These are phyloP conservation scores for Zenarchopterus dispar DNA, from an alignment of 2,797 vertebrate genomes.

Conservation along the genomic window DNA sequence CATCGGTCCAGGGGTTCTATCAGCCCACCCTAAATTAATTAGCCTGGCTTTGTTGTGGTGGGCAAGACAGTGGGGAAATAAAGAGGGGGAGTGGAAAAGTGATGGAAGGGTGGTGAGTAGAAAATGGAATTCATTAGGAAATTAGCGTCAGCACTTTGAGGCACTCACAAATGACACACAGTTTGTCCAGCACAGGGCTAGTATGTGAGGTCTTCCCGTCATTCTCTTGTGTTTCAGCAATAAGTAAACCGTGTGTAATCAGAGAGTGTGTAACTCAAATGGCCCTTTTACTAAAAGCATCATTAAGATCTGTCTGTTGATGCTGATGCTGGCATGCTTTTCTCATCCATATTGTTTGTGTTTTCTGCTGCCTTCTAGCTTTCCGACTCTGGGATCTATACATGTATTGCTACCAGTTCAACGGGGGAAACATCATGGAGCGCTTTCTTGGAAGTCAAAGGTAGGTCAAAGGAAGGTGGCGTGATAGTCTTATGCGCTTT, in stretches of 20 bases:
- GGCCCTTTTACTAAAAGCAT: slow-evolving; percentile 27
- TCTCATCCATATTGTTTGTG: slow-evolving; percentile 26
- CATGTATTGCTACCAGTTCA: slow-evolving; percentile 97
- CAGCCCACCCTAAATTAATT: slow-evolving; percentile 85
- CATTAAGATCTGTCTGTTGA: slow-evolving; percentile 10
- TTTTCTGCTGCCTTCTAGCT: slow-evolving; percentile 75
- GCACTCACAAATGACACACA: slow-evolving; percentile 79
- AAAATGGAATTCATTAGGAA: slow-evolving; percentile 92
- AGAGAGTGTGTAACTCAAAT: slow-evolving; percentile 27
- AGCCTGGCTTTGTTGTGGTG: slow-evolving; percentile 84
- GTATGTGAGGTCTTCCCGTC: slow-evolving; percentile 39
- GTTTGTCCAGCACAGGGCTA: slow-evolving; percentile 70
- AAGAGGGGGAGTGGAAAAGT: slow-evolving; percentile 56
- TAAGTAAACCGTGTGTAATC: slow-evolving; percentile 23
- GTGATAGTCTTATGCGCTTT: background rate
- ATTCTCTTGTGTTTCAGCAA: slow-evolving; percentile 38
- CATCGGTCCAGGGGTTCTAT: slow-evolving; percentile 79
- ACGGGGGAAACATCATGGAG: slow-evolving; percentile 99
- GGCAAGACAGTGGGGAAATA: slow-evolving; percentile 69
- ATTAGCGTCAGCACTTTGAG: slow-evolving; percentile 88
- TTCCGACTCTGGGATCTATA: slow-evolving; percentile 96
- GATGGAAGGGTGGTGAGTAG: slow-evolving; percentile 75
- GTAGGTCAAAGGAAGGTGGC: slow-evolving; percentile 66
- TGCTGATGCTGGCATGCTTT: slow-evolving; percentile 6
- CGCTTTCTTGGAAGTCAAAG: slow-evolving; percentile 94